These are phyloP conservation scores for Kuschelorhynchus macadamiae DNA, from an alignment of 2,888 invertebrate genomes.

Conservation along the genomic window DNA sequence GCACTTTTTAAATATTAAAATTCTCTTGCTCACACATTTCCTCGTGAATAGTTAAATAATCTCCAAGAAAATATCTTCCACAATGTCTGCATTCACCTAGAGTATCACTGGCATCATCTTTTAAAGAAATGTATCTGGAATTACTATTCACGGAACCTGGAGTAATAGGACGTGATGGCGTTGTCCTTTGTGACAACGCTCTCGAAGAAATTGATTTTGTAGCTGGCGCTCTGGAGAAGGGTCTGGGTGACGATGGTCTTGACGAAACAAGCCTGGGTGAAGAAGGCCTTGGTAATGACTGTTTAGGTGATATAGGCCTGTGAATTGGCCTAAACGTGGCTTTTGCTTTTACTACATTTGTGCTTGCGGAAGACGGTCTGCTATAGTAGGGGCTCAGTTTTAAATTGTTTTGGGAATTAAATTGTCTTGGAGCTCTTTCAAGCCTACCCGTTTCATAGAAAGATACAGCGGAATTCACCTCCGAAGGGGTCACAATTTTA, in stretches of 20 bases:
- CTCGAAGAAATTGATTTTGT: slow-evolving; percentile 12
- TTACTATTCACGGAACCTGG: slow-evolving; percentile 10
- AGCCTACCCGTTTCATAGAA: neutral
- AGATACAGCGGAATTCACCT: slow-evolving; percentile 15
- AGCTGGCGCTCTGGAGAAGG: neutral
- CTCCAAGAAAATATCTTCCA: slow-evolving; percentile 52
- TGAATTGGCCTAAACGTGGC: slow-evolving; percentile 22
- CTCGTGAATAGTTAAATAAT: slow-evolving; percentile 52
- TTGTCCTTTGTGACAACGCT: neutral
- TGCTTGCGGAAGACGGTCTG: slow-evolving; percentile 27
- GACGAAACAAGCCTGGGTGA: neutral
- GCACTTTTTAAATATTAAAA: slow-evolving; percentile 12
- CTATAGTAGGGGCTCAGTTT: slow-evolving; percentile 18
- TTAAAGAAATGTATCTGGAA: slow-evolving; percentile 8
- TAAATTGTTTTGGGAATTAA: neutral
- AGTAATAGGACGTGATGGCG: slow-evolving; percentile 4
- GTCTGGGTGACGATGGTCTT: neutral
- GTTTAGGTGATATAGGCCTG: slow-evolving; percentile 1
- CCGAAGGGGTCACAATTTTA: slow-evolving; percentile 47
- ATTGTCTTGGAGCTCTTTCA: slow-evolving; percentile 2
- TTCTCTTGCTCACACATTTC: slow-evolving; percentile 39
- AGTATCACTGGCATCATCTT: slow-evolving; percentile 13
- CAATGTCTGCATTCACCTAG: slow-evolving; percentile 37
- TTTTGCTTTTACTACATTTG: slow-evolving; percentile 19
- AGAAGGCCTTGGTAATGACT: slow-evolving; percentile 7